Conservation (phyloP, 64 coral and sea anemone species). For the Pocillopora damicornis region DNA sequence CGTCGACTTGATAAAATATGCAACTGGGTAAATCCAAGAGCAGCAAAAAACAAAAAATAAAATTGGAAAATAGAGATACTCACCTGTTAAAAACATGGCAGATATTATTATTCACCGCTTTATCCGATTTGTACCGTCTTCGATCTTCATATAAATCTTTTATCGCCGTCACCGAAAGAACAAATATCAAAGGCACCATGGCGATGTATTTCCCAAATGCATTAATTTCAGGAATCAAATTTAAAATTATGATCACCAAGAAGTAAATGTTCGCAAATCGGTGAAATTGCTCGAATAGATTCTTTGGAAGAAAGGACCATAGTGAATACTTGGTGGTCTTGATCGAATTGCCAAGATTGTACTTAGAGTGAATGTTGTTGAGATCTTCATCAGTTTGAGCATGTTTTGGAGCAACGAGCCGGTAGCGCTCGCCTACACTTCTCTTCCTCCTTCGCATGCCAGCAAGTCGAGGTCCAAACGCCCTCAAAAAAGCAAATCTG, state of each 20-base stretch:
- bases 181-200: slow-evolving; percentile 87
- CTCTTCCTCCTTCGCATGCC: neutral
- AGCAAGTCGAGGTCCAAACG: neutral
- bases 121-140: slow-evolving; percentile 90
- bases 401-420: slow-evolving; percentile 74
- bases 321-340: slow-evolving; percentile 99
- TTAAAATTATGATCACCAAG: slow-evolving; percentile 85
- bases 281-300: slow-evolving; percentile 99
- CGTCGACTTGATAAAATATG: slow-evolving; percentile 1
- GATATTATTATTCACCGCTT: slow-evolving; percentile 84
- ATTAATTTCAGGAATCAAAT: slow-evolving; percentile 96
- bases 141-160: slow-evolving; percentile 99
- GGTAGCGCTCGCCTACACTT: slow-evolving; percentile 38
- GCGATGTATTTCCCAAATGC: slow-evolving; percentile 97
- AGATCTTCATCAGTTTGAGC: slow-evolving; percentile 48
- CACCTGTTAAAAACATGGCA: slow-evolving; percentile 90
- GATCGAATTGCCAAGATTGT: slow-evolving; percentile 69
- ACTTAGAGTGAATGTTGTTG: slow-evolving; percentile 44
- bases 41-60: neutral
- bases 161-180: slow-evolving; percentile 85
- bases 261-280: slow-evolving; percentile 99
- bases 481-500: neutral
- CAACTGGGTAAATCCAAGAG: neutral
- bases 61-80: neutral
- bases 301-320: slow-evolving; percentile 96